phyloP scores from a whole-genome alignment of 2,888 invertebrate genomes.

The Coremacera marginata region DNA sequence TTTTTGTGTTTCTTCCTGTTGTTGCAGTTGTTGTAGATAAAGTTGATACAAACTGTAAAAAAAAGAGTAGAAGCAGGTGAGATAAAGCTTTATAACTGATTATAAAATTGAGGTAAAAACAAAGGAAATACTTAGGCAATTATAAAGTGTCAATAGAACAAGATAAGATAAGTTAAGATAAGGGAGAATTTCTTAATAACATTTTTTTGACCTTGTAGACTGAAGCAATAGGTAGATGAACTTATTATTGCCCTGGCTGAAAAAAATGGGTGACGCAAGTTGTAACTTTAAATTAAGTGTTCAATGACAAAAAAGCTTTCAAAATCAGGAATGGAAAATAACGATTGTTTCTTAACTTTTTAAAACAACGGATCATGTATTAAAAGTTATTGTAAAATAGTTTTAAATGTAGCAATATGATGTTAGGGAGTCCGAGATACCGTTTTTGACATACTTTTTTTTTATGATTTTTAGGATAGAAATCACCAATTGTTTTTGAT shows the following conservation, averaged over 20 bases:
- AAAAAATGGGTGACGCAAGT: no score
- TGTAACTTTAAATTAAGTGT: neutral
- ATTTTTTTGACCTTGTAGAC: no score
- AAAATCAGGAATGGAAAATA: no score
- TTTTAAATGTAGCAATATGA: no score
- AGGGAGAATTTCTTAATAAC: neutral
- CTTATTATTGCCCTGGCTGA: no score
- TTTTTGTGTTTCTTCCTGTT: neutral
- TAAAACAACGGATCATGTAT: no score
- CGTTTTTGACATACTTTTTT: no score
- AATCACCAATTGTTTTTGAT: neutral
- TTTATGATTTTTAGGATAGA: no score
- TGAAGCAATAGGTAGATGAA: no score
- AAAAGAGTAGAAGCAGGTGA: constrained; percentile 5
- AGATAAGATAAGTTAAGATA: neutral
- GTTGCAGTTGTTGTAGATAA: constrained; percentile 37
- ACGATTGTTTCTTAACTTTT: no score
- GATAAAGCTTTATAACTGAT: neutral
- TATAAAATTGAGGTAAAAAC: neutral
- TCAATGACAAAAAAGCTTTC: neutral
- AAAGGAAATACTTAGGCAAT: neutral
- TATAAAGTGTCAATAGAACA: neutral
- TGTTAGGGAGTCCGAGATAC: no score
- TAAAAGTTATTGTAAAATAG: no score
- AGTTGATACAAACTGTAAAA: constrained; percentile 40